phyloP scores from a whole-genome alignment of 1,140 invertebrate genomes.

The Matsumurasca onukii region DNA sequence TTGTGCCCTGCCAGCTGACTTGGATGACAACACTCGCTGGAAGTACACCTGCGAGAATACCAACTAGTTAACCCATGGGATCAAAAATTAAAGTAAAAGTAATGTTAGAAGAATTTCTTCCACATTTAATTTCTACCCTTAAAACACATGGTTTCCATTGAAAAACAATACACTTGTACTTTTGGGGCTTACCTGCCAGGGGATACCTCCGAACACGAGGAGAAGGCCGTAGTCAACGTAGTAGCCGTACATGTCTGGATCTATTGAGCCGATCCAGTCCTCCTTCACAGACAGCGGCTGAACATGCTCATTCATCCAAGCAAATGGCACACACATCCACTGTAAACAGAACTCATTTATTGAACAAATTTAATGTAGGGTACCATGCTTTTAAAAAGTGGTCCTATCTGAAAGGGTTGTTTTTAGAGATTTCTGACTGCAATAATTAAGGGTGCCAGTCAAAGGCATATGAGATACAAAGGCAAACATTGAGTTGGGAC shows the following conservation, averaged over 20 bases:
- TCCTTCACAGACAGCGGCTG: slow-evolving; percentile 73
- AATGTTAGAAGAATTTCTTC: too few relatives aligned
- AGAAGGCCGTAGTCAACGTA: slow-evolving; percentile 92
- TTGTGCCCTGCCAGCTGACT: slow-evolving; percentile 90
- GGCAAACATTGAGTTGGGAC: too few relatives aligned
- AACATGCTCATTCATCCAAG: slow-evolving; percentile 83
- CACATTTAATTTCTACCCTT: too few relatives aligned
- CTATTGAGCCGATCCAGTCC: slow-evolving; percentile 86
- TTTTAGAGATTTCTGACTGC: too few relatives aligned
- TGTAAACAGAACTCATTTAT: slow-evolving; percentile 48
- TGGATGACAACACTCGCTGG: slow-evolving; percentile 94
- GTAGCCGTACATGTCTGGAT: slow-evolving; percentile 69
- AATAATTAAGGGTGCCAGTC: too few relatives aligned
- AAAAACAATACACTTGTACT: too few relatives aligned
- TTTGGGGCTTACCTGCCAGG: slow-evolving; percentile 98
- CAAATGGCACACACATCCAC: slow-evolving; percentile 98
- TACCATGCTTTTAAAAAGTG: too few relatives aligned
- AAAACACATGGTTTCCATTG: too few relatives aligned
- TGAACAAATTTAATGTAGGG: too few relatives aligned
- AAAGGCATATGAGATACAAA: too few relatives aligned
- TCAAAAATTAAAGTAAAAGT: neutral
- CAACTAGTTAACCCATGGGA: neutral
- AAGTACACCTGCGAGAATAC: slow-evolving; percentile 83
- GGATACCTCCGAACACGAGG: slow-evolving; percentile 95
- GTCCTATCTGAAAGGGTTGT: too few relatives aligned